Evolutionary conservation across 2,113 vertebrate genomes (phyloP).

Genomic region (Pogona vitticeps): DNA sequence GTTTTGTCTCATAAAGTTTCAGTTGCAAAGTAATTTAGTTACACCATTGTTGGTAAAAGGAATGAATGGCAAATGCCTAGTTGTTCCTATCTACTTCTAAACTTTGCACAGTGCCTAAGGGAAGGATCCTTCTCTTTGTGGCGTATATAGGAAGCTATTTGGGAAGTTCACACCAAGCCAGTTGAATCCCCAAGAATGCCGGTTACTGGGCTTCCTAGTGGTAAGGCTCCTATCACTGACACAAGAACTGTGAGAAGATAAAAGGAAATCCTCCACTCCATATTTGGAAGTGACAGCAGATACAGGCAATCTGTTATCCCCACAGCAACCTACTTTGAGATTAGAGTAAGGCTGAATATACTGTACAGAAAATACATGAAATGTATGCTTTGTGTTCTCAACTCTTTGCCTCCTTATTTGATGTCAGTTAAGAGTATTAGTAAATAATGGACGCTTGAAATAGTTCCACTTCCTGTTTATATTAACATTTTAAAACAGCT

Average conservation of each 20-base stretch:
- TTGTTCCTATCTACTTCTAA: background rate
- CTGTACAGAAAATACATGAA: constrained; percentile 9
- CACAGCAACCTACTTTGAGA: no score
- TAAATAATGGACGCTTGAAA: constrained; percentile 38
- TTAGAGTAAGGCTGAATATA: constrained; percentile 7
- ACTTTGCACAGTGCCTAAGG: background rate
- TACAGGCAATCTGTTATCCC: no score
- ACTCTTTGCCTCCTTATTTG: background rate
- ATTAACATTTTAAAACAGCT: constrained; percentile 53
- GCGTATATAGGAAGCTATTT: background rate
- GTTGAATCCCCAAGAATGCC: background rate
- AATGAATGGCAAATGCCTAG: no score
- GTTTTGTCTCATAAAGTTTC: no score
- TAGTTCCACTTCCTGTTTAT: constrained; percentile 38
- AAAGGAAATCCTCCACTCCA: background rate
- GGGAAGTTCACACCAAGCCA: no score
- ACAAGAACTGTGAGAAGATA: no score
- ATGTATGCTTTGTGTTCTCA: constrained; percentile 1
- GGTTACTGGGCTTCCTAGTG: background rate
- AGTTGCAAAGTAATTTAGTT: no score
- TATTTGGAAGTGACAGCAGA: background rate
- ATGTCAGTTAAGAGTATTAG: constrained; percentile 23
- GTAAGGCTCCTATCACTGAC: background rate
- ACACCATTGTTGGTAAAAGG: no score
- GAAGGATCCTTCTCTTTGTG: background rate